These are phyloP conservation scores for Phrynocephalus guinanensis DNA, from an alignment of 2,797 vertebrate genomes.

Conservation along the genomic window DNA sequence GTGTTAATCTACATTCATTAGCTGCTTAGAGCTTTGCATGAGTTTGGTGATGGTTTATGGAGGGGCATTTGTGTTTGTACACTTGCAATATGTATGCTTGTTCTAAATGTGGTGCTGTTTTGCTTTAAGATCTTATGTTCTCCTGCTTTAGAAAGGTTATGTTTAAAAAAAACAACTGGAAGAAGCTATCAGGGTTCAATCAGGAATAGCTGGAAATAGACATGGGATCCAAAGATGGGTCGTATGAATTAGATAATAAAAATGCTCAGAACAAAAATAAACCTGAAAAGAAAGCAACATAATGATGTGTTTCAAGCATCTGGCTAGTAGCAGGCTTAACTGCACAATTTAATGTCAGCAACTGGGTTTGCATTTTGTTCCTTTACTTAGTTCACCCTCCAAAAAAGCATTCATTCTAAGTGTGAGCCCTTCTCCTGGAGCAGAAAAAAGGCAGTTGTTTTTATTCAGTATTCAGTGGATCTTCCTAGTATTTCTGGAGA, in stretches of 20 bases:
- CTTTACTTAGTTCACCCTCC: neutral
- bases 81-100: neutral
- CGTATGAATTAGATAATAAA: neutral
- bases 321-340: neutral
- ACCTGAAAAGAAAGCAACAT: neutral
- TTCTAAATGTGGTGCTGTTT: conserved; percentile 5
- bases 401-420: neutral
- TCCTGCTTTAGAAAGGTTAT: neutral
- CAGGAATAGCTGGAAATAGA: neutral
- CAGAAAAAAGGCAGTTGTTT: neutral
- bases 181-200: neutral
- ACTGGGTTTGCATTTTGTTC: neutral
- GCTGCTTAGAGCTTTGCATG: neutral
- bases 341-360: neutral
- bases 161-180: neutral
- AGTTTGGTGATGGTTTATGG: conserved; percentile 12
- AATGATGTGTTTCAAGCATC: neutral
- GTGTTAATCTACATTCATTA: conserved; percentile 33
- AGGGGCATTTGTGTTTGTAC: neutral
- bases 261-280: neutral
- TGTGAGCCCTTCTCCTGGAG: neutral
- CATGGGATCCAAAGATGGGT: neutral
- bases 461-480: conserved; percentile 11
- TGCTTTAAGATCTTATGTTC: neutral
- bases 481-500: neutral